Percentiles rank a stretch among this genome's conserved stretches.
Conservation (phyloP, 2,888 invertebrate genomes). For the Trissolcus brochymenae region DNA sequence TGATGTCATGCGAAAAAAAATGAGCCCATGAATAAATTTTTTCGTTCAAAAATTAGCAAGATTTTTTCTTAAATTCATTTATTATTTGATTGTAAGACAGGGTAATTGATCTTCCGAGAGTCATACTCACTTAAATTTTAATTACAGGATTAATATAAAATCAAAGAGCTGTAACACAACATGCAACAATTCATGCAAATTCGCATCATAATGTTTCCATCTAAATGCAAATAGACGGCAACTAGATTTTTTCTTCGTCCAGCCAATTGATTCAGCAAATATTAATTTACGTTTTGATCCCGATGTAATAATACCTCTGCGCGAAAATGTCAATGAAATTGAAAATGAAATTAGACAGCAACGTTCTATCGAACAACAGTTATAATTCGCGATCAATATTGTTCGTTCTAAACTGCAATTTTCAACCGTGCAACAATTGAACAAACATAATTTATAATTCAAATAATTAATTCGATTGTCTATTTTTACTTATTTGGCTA, state of each 20-base stretch:
- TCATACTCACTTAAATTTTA: background rate
- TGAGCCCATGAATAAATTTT: too few relatives aligned
- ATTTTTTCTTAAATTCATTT: too few relatives aligned
- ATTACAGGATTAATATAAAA: too few relatives aligned
- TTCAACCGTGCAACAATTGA: background rate
- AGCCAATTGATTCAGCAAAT: slow-evolving; percentile 16
- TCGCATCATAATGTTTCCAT: slow-evolving; percentile 16
- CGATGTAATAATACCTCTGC: slow-evolving; percentile 22
- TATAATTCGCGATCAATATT: slow-evolving; percentile 35
- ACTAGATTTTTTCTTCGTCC: slow-evolving; percentile 3
- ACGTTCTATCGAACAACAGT: slow-evolving; percentile 15
- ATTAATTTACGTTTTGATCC: slow-evolving; percentile 26
- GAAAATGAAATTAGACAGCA: slow-evolving; percentile 27
- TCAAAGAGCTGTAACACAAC: slow-evolving; percentile 6
- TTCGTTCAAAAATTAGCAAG: too few relatives aligned
- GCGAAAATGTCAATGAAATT: slow-evolving; percentile 40
- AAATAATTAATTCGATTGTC: background rate
- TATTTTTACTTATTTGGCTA: background rate
- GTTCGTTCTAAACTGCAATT: background rate
- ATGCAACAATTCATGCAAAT: slow-evolving; percentile 31
- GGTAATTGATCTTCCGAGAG: background rate
- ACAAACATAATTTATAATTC: background rate
- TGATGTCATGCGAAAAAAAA: too few relatives aligned
- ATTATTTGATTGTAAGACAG: too few relatives aligned
- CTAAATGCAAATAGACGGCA: slow-evolving; percentile 29